Percentiles rank a stretch among this genome's conserved stretches.
These are phyloP conservation scores for Struthidea cinerea DNA, from an alignment of 2,113 vertebrate genomes.

Conservation along the genomic window DNA sequence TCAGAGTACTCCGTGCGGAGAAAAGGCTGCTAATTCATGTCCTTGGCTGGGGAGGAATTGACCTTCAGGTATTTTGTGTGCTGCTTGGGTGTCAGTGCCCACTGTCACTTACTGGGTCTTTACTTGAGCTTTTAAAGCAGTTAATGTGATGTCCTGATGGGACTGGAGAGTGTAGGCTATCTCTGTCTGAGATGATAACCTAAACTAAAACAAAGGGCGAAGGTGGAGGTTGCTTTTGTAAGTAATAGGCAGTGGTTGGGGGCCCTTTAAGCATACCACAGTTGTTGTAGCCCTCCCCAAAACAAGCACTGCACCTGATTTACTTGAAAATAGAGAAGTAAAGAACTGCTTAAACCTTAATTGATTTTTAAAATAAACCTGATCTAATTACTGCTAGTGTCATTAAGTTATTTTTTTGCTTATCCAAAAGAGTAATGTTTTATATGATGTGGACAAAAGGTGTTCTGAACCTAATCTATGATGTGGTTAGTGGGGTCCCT, in stretches of 20 bases:
- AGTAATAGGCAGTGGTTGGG: not conserved
- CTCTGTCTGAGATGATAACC: not conserved
- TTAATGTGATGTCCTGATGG: not conserved
- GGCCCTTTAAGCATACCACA: not conserved
- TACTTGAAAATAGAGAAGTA: not conserved
- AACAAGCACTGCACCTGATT: not conserved
- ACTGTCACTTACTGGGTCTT: not conserved
- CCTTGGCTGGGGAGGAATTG: not conserved
- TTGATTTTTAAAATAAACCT: not conserved
- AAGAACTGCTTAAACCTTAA: not conserved
- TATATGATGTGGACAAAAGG: not conserved
- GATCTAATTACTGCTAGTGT: not conserved
- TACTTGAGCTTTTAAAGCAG: not conserved
- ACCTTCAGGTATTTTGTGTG: not conserved
- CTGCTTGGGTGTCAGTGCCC: not conserved
- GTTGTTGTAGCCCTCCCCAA: not conserved
- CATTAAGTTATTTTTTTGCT: not conserved
- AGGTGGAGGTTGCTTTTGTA: not conserved
- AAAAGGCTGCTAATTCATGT: not conserved
- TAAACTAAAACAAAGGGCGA: not conserved
- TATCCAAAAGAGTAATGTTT: not conserved
- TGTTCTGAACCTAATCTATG: not conserved
- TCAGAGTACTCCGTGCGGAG: not conserved
- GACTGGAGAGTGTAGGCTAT: not conserved
- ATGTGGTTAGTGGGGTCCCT: not conserved